Conservation (phyloP, 2,797 vertebrate species). For the Sylvilagus floridanus region DNA sequence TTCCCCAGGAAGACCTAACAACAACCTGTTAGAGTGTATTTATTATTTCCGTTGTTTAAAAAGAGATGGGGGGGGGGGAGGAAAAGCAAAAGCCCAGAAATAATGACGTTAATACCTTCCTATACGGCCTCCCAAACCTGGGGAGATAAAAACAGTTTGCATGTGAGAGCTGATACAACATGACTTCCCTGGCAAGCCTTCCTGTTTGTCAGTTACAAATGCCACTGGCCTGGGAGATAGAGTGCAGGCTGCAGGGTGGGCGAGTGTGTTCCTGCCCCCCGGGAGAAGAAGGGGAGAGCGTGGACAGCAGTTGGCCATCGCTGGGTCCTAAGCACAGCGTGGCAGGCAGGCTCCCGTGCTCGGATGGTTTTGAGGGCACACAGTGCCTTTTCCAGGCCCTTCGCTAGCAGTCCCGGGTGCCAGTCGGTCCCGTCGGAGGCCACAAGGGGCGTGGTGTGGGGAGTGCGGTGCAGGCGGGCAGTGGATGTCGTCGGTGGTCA, state of each 20-base stretch:
- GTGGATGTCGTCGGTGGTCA: too few relatives aligned
- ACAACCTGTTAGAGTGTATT: not conserved
- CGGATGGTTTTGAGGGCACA: not conserved
- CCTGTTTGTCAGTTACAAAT: not conserved
- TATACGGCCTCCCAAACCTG: not conserved
- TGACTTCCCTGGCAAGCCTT: not conserved
- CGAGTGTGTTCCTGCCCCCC: too few relatives aligned
- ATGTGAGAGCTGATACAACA: not conserved
- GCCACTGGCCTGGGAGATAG: not conserved
- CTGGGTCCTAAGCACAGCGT: too few relatives aligned
- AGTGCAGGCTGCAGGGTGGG: not conserved
- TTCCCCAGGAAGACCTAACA: not conserved
- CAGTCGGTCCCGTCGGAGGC: not conserved
- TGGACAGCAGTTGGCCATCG: too few relatives aligned
- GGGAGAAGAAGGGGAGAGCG: too few relatives aligned
- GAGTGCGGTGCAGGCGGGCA: not conserved
- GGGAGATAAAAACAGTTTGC: not conserved
- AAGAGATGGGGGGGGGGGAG: not conserved
- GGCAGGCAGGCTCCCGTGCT: not conserved
- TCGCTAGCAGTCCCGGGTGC: not conserved
- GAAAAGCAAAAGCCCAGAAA: not conserved
- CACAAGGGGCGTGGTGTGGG: not conserved
- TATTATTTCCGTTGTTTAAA: not conserved
- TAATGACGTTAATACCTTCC: not conserved
- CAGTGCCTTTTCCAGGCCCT: not conserved